Evolutionary conservation across 2,888 invertebrate species (phyloP).

Genomic region (Heliconius erato): DNA sequence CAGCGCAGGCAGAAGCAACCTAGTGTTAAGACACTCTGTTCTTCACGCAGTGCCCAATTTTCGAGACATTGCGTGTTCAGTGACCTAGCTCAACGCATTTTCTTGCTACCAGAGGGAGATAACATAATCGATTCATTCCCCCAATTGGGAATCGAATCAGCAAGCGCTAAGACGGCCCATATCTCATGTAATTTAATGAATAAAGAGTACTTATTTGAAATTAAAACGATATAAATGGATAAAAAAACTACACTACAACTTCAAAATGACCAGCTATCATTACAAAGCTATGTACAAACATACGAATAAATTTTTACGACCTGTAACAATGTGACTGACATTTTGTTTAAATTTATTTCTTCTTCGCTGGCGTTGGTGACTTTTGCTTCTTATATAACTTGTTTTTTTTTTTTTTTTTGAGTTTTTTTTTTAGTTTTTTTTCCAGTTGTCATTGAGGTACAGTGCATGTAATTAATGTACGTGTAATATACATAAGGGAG

Average conservation of each 20-base stretch:
- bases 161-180: background rate
- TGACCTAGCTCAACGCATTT: background rate
- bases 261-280: background rate
- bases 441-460: background rate
- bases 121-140: too few relatives aligned
- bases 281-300: background rate
- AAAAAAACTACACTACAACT: constrained; percentile 4
- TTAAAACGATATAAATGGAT: background rate
- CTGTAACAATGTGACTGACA: constrained; percentile 13
- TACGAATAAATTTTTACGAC: constrained; percentile 17
- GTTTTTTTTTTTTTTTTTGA: too few relatives aligned
- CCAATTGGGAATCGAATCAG: too few relatives aligned
- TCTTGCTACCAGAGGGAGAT: too few relatives aligned
- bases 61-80: background rate
- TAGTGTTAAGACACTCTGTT: too few relatives aligned
- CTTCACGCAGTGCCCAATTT: too few relatives aligned
- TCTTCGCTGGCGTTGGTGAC: constrained; percentile 7
- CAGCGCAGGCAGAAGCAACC: background rate
- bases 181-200: background rate
- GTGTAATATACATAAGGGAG: too few relatives aligned
- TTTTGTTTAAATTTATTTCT: constrained; percentile 29
- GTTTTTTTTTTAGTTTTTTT: background rate
- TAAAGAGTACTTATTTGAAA: background rate
- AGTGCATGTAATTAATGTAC: background rate
- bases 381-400: background rate